These are phyloP conservation scores for Chaetodon auriga DNA, from an alignment of 2,113 vertebrate species.

Conservation along the genomic window DNA sequence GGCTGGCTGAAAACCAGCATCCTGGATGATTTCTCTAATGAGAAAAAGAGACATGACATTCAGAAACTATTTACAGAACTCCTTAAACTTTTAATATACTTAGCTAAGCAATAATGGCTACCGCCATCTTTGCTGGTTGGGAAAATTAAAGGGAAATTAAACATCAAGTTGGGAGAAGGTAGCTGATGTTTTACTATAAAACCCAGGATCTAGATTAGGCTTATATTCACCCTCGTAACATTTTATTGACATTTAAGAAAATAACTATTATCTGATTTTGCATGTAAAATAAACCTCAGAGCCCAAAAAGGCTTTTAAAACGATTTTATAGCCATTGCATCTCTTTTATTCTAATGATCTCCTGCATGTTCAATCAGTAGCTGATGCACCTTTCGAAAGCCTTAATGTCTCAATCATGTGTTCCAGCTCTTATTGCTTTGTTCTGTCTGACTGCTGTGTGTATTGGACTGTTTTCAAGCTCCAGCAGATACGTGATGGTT, in stretches of 20 bases:
- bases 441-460: background rate
- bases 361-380: background rate
- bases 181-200: background rate
- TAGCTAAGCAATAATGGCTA: slow-evolving; percentile 3
- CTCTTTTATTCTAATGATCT: slow-evolving; percentile 16
- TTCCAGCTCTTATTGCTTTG: background rate
- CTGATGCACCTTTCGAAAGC: background rate
- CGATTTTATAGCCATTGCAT: background rate
- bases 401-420: background rate
- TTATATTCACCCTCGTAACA: background rate
- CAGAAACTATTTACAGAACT: slow-evolving; percentile 46
- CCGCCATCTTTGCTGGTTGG: slow-evolving; percentile 1
- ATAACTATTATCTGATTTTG: background rate
- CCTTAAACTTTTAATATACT: slow-evolving; percentile 50
- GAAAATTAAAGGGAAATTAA: slow-evolving; percentile 26
- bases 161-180: slow-evolving; percentile 6
- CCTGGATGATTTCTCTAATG: slow-evolving; percentile 53
- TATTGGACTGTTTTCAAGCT: slow-evolving; percentile 17
- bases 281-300: background rate
- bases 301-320: background rate
- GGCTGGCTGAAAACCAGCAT: slow-evolving; percentile 47
- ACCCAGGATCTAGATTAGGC: background rate
- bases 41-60: slow-evolving; percentile 52
- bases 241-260: slow-evolving; percentile 9
- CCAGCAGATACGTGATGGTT: background rate